Percentiles rank a stretch among this genome's conserved stretches.
Conservation (phyloP, 2,797 vertebrate species). For the Poeciliopsis gracilis region DNA sequence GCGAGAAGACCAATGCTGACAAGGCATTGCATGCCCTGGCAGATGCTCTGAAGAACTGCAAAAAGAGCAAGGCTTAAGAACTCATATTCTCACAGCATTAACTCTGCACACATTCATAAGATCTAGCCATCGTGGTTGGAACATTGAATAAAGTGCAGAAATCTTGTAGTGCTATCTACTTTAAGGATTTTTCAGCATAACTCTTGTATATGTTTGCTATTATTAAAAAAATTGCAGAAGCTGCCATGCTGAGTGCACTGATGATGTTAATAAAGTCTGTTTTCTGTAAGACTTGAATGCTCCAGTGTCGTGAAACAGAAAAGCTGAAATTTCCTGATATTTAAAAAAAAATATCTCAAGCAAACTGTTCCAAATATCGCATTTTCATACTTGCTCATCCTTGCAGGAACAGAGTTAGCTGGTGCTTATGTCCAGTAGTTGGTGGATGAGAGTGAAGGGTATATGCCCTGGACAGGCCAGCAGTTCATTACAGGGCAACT, state of each 20-base stretch:
- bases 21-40: conserved; percentile 81
- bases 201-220: conserved; percentile 9
- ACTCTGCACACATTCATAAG: conserved; percentile 2
- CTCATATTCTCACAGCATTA: not conserved
- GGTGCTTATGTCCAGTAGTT: not conserved
- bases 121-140: conserved; percentile 6
- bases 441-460: not conserved
- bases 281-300: conserved; percentile 46
- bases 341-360: not conserved
- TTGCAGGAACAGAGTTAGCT: not conserved
- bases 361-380: not conserved
- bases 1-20: conserved; percentile 85
- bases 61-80: conserved; percentile 82
- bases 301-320: conserved; percentile 8
- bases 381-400: not conserved
- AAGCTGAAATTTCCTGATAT: not conserved
- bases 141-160: conserved; percentile 5
- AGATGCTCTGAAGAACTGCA: conserved; percentile 87
- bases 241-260: conserved; percentile 25
- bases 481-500: not conserved
- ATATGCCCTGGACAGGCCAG: not conserved
- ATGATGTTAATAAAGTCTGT: conserved; percentile 67
- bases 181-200: conserved; percentile 13
- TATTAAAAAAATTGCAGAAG: conserved; percentile 23
- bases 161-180: conserved; percentile 12